Evolutionary conservation across 53 echinoderm and acorn worm genomes (phyloP).

Genomic region (Echinometra lucunter): DNA sequence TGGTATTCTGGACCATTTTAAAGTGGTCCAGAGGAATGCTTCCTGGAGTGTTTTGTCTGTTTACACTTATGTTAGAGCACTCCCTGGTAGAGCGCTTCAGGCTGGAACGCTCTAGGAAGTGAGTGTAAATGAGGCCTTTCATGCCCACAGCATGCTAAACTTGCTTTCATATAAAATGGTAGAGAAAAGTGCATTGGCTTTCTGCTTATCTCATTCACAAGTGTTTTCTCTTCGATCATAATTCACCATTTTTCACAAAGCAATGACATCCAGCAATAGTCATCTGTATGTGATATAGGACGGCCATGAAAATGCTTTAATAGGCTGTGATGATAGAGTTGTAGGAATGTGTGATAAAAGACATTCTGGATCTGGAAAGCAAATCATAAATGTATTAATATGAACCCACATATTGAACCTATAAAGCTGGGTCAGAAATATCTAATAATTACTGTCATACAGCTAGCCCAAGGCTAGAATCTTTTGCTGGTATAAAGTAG

Average conservation of each 20-base stretch:
- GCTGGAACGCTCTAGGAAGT: too few relatives aligned
- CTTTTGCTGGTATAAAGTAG: neutral
- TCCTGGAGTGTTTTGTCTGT: too few relatives aligned
- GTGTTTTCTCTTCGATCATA: neutral
- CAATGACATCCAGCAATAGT: neutral
- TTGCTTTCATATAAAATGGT: neutral
- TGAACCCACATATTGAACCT: neutral
- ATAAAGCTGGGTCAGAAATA: neutral
- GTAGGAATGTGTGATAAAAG: neutral
- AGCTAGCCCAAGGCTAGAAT: neutral
- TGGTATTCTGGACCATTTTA: too few relatives aligned
- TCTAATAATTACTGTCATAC: neutral
- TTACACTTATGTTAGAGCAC: too few relatives aligned
- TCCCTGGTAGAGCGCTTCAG: too few relatives aligned
- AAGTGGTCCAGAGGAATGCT: too few relatives aligned
- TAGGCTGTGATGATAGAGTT: neutral
- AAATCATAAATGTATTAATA: neutral
- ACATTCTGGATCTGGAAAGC: neutral
- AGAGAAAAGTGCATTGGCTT: slow-evolving; percentile 30
- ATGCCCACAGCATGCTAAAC: neutral
- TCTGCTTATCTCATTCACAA: slow-evolving; percentile 10
- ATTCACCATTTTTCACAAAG: neutral
- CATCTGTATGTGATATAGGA: neutral
- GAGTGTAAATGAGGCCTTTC: too few relatives aligned
- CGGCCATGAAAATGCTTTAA: neutral